phyloP scores from a whole-genome alignment of 2,113 vertebrate species.

The Edolisoma coerulescens region DNA sequence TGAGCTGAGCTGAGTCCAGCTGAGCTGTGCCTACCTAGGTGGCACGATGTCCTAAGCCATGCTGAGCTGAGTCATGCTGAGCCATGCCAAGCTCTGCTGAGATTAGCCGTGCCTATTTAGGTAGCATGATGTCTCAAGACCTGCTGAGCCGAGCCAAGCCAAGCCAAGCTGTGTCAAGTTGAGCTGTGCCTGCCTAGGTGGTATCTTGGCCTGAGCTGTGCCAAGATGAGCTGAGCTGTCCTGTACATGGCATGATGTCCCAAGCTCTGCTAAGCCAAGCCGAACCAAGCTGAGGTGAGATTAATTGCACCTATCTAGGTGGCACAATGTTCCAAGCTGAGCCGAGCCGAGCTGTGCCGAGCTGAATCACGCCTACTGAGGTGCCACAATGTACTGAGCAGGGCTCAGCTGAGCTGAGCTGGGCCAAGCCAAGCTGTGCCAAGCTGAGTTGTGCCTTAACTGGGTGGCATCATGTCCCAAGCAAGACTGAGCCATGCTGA shows the following conservation, averaged over 20 bases:
- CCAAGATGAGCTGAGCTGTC: fast-evolving
- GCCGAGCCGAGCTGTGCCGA: fast-evolving
- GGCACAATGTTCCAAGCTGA: background rate
- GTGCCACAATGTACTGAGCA: background rate
- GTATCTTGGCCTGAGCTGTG: background rate
- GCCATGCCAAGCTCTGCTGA: background rate
- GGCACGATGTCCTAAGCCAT: background rate
- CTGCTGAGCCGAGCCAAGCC: background rate
- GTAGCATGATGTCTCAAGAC: background rate
- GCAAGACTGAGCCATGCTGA: background rate
- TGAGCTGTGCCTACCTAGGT: background rate
- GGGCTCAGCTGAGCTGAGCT: background rate
- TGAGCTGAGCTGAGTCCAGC: background rate
- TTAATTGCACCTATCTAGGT: background rate
- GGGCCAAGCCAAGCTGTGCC: background rate
- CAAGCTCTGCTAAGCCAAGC: background rate
- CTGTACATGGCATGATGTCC: background rate
- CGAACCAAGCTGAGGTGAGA: fast-evolving
- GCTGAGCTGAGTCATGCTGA: background rate
- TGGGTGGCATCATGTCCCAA: background rate
- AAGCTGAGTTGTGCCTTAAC: background rate
- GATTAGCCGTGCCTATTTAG: background rate
- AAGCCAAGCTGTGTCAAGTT: background rate
- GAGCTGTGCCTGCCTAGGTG: background rate
- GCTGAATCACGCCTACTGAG: background rate